phyloP scores from a whole-genome alignment of 2,888 invertebrate species.

The Carcina quercana region DNA sequence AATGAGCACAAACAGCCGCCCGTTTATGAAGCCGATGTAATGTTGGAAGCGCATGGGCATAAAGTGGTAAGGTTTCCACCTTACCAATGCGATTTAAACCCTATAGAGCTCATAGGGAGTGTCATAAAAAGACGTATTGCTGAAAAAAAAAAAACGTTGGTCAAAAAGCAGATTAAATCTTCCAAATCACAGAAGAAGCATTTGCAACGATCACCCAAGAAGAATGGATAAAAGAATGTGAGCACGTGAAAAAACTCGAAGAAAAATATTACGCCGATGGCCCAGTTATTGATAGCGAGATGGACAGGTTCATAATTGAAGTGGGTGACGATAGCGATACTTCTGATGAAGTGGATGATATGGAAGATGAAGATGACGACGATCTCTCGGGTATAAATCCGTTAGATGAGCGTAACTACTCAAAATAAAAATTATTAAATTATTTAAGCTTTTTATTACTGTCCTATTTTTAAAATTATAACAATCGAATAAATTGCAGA shows the following conservation, averaged over 20 bases:
- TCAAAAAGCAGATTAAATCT: conserved; percentile 2
- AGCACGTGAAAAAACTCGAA: conserved; percentile 4
- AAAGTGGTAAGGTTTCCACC: conserved; percentile 4
- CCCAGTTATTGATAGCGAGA: too few species aligned
- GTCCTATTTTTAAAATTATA: too few species aligned
- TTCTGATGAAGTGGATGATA: too few species aligned
- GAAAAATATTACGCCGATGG: conserved; percentile 1
- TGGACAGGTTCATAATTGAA: too few species aligned
- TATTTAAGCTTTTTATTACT: too few species aligned
- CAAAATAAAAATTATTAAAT: too few species aligned
- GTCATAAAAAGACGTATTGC: conserved; percentile 3
- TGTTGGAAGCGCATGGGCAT: conserved; percentile 2
- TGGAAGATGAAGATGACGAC: too few species aligned
- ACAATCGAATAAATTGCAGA: too few species aligned
- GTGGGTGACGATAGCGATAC: too few species aligned
- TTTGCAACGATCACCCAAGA: conserved; percentile 2
- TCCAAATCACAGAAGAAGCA: conserved; percentile 1
- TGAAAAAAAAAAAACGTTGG: conserved; percentile 1
- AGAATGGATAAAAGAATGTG: conserved; percentile 2
- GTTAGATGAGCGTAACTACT: too few species aligned
- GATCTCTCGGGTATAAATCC: too few species aligned
- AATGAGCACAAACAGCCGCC: conserved; percentile 2
- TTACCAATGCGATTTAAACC: conserved; percentile 5
- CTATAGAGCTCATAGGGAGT: conserved; percentile 7
- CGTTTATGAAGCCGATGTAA: conserved; percentile 2